Percentiles rank a stretch among this genome's conserved stretches.
Conservation (phyloP, 2,888 invertebrate genomes). For the Cosmia trapezina region DNA sequence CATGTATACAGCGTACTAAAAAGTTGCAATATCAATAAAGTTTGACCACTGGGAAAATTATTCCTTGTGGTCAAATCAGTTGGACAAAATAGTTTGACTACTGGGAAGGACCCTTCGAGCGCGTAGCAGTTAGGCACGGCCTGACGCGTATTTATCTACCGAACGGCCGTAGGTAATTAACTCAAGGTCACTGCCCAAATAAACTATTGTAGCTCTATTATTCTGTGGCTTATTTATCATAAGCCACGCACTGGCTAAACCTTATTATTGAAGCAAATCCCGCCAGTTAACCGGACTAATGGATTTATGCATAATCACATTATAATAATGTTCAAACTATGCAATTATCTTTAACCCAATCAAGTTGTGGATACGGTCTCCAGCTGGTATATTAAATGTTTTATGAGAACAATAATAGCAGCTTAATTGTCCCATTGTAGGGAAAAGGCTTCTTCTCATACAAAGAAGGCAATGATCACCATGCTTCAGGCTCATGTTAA, state of each 20-base stretch:
- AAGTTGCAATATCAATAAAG: too few species aligned
- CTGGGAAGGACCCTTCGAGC: too few species aligned
- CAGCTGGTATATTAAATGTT: not conserved
- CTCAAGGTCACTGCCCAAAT: too few species aligned
- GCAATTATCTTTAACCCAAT: conserved; percentile 30
- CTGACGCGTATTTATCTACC: too few species aligned
- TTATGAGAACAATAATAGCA: not conserved
- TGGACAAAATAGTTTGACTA: too few species aligned
- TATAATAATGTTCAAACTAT: conserved; percentile 22
- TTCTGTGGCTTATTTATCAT: conserved; percentile 10
- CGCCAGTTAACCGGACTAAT: conserved; percentile 31
- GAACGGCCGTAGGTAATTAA: too few species aligned
- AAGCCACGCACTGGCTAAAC: conserved; percentile 25
- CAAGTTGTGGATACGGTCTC: conserved; percentile 1
- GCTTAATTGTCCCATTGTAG: not conserved
- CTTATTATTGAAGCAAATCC: conserved; percentile 37
- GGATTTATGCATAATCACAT: conserved; percentile 31
- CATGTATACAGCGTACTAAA: too few species aligned
- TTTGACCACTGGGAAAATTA: too few species aligned
- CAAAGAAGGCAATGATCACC: not conserved
- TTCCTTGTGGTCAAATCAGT: too few species aligned
- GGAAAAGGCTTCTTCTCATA: not conserved
- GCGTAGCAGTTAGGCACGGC: too few species aligned
- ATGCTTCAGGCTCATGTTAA: too few species aligned
- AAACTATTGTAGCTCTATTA: too few species aligned